Conservation (phyloP, 1,140 invertebrate genomes). For the Pygmarrhopalites habei region DNA sequence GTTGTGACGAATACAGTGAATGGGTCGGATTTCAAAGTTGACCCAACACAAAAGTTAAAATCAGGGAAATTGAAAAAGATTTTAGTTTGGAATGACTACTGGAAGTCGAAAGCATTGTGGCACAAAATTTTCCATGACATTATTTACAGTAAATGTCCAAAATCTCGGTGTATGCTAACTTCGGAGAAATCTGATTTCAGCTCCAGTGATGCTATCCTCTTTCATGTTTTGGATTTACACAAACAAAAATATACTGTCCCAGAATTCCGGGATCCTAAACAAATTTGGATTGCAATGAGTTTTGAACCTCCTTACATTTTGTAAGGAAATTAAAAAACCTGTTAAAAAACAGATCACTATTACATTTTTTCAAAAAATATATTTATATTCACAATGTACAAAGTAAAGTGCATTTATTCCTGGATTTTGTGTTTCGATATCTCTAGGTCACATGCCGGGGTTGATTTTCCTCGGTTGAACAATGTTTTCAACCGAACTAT, state of each 20-base stretch:
- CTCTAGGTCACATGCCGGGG: slow-evolving; percentile 17
- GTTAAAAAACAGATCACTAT: too few species aligned
- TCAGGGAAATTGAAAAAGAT: slow-evolving; percentile 24
- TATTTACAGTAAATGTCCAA: slow-evolving; percentile 29
- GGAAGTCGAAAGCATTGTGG: slow-evolving; percentile 34
- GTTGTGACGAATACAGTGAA: background rate
- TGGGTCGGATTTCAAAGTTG: background rate
- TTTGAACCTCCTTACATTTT: slow-evolving; percentile 40
- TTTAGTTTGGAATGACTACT: slow-evolving; percentile 38
- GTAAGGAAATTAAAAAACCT: too few species aligned
- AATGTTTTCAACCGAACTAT: slow-evolving; percentile 49
- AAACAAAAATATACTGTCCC: slow-evolving; percentile 24
- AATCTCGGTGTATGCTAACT: slow-evolving; percentile 37
- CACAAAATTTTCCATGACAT: slow-evolving; percentile 35
- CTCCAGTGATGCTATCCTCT: slow-evolving; percentile 34
- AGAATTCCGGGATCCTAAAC: slow-evolving; percentile 14
- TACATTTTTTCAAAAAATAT: too few species aligned
- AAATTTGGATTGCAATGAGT: slow-evolving; percentile 39
- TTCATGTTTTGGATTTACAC: slow-evolving; percentile 35
- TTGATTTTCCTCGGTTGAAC: slow-evolving; percentile 26
- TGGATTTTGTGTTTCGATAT: too few species aligned
- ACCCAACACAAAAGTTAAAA: background rate
- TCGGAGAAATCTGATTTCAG: slow-evolving; percentile 30
- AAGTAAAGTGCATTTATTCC: too few species aligned
- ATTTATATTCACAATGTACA: too few species aligned